Base-by-base conservation (phyloP, 2,113 vertebrate genomes). In the Mionectes macconnelli region DNA sequence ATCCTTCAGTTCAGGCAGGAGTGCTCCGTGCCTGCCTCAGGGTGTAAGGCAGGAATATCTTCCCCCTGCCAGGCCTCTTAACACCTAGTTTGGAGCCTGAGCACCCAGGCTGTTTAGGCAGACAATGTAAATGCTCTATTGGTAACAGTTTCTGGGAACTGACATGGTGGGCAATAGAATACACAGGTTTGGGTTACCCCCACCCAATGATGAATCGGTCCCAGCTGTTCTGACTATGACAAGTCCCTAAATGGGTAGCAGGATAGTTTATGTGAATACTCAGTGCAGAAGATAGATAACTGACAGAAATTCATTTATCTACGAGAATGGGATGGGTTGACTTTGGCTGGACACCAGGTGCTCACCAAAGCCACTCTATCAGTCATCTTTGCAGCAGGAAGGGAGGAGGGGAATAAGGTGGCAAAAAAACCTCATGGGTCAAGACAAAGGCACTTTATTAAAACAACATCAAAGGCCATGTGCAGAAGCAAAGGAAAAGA, bases 231-330 rank as follows among this genome's bases (percentile, higher is more conserved):
- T n/a, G n/a, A n/a, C n/a, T n/a, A n/a, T n/a, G n/a, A n/a, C n/a
- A n/a, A n/a, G 59, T 17, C 21, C 25, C 10, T 45, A 20, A 40
- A 14, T 4, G 14, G 5, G 17, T 31, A 56, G 25, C 27, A 17
- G 49, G 27, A 8, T 64, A 37, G 80, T 13, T 66, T 37, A 19
- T 4, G 63, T 40, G 31, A 47, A 73, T 55, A n/a, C 5, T 53
- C 7, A 10, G 31, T 0, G 0, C 13, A 28, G 64, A 62, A 64
- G 44, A 25, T 1, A 10, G 31, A 33, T 8, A 20, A 9, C 28
- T 9, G 10, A 10, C 10, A 55, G 57, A 79, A 72, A 59, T 10
- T 6, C 1, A 7, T 67, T 84, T 44, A 47, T 33, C 21, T 0
- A 2, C 11, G 33, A 47, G 49, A 62, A 56, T 0, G 2, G 11